Evolutionary conservation across 2,797 vertebrate genomes (phyloP), one percentile per base, ranked within the genome.

Genomic region (Natrix natrix): DNA sequence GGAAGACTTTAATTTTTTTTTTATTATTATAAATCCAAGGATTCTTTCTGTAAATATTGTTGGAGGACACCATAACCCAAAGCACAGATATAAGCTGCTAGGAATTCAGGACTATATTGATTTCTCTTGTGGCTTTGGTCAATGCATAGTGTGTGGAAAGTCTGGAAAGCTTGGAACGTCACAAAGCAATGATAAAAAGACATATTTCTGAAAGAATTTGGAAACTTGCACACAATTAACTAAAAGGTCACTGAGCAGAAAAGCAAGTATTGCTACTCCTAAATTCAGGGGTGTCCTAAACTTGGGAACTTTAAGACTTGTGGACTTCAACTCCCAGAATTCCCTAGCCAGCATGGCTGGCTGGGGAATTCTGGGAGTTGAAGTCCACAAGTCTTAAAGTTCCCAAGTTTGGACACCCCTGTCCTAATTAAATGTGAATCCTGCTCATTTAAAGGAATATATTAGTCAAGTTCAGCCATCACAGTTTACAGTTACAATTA

Each of bases 21-120:
- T 97, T 97, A 97, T 97, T 96, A 92, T 97, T 97, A 89, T 93
- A 89, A 94, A 91, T 93, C 93, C 94, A 92, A 93, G 94, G 94
- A 92, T 95, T 92, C 93, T 90, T 95, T 96, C 96, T 95, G 87
- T 95, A 95, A 96, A 96, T 96, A 95, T 91, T 96, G 94, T 96
- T 89, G 96, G 74, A 95, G 93, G 94, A 88, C 91, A 94, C 69
- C 20, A 93, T 88, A 92, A n/a, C 94, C 92, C 92, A 94, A 95
- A 91, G 92, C 93, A 95, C 74, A 93, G 94, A 94, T 90, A 95
- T 89, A 61, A 1, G 0, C 86, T 94, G 66, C 94, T n/a, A 94
- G 87, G 87, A 93, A 83, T 61, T 95, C 93, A 0, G 1, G 59
- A 91, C 89, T 66, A 52, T 83, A 43, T 91, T 94, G 94, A 52